These are phyloP conservation scores for Helostoma temminkii DNA, from an alignment of 2,797 vertebrate genomes.

Conservation along the genomic window DNA sequence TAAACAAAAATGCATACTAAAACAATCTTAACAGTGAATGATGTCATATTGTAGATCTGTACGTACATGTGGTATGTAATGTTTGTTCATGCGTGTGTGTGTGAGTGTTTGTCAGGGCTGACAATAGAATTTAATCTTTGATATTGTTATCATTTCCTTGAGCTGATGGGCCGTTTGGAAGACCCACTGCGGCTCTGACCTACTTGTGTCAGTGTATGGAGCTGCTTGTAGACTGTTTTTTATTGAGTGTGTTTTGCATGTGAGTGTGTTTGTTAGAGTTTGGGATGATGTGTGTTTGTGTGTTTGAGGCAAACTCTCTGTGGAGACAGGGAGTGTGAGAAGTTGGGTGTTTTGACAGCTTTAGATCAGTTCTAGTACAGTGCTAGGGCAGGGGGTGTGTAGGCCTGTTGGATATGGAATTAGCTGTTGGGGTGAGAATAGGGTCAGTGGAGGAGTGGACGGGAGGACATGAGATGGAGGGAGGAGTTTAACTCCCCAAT, in stretches of 20 bases:
- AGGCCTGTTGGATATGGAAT: constrained; percentile 64
- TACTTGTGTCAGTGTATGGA: constrained; percentile 76
- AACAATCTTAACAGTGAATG: constrained; percentile 2
- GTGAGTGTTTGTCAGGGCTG: constrained; percentile 32
- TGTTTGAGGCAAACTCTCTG: constrained; percentile 65
- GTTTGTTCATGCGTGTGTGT: constrained; percentile 31
- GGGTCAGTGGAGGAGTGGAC: constrained; percentile 60
- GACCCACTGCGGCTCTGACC: constrained; percentile 82
- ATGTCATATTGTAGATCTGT: constrained; percentile 29
- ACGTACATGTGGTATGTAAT: constrained; percentile 9
- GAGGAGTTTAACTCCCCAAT: constrained; percentile 39
- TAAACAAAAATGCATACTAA: constrained; percentile 24
- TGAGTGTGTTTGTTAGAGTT: constrained; percentile 48
- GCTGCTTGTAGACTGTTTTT: constrained; percentile 59
- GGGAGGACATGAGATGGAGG: constrained; percentile 41
- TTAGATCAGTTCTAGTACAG: constrained; percentile 74
- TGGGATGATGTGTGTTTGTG: constrained; percentile 55
- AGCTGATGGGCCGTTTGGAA: constrained; percentile 71
- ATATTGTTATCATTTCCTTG: constrained; percentile 72
- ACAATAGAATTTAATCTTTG: constrained; percentile 78
- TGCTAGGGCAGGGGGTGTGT: constrained; percentile 62
- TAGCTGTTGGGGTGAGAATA: constrained; percentile 57
- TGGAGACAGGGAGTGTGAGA: constrained; percentile 77
- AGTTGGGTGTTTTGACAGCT: constrained; percentile 84
- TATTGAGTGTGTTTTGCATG: constrained; percentile 44